Base-by-base conservation (phyloP, 1,140 invertebrate species). In the Meloidogyne chitwoodi region DNA sequence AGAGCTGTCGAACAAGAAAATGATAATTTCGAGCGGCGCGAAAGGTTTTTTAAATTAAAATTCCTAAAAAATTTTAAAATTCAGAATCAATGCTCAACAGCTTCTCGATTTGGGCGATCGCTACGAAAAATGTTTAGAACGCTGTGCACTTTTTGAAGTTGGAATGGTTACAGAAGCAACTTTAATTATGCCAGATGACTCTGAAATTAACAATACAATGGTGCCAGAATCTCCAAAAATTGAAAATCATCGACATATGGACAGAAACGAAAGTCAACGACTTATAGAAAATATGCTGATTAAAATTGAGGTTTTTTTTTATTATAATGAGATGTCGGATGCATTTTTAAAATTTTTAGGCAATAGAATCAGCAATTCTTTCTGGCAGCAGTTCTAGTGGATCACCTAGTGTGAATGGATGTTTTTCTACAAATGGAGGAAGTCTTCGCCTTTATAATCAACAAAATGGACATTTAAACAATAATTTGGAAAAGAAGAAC, bases 71-170 rank as follows among this genome's bases (percentile, higher is more conserved):
- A 6, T 77, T 16, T 56, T 38, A 38, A 6, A 38, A 31, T 77
- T 63, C 27, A 77, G 76, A 41, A 77, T 77, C 16, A 76, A 77
- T 48, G 65, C 76, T 14, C 76, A 77, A 41, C 22, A 77, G 31
- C 29, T 77, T 12, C 19, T 77, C n/a, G 76, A 77, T 34, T 34
- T 65, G 69, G 70, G 63, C 22, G 68, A 74, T 2, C 76, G 76
- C 19, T 77, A 77, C 44, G 76, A 77, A n/a, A 72, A 77, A 44
- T 77, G 76, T 12, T 29, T 77, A 62, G 76, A 77, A 56, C 61
- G 76, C 12, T 77, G 76, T 76, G 76, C 76, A 29, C 48, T 66
- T 34, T 65, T 77, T 27, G 76, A 77, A 26, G 76, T 68, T 22
- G 76, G 76, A n/a, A 73, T 73, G 71, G 16, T 31, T 34, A 26